Evolutionary conservation across 2,888 invertebrate species (phyloP).

Genomic region (Polydesmus complanatus): DNA sequence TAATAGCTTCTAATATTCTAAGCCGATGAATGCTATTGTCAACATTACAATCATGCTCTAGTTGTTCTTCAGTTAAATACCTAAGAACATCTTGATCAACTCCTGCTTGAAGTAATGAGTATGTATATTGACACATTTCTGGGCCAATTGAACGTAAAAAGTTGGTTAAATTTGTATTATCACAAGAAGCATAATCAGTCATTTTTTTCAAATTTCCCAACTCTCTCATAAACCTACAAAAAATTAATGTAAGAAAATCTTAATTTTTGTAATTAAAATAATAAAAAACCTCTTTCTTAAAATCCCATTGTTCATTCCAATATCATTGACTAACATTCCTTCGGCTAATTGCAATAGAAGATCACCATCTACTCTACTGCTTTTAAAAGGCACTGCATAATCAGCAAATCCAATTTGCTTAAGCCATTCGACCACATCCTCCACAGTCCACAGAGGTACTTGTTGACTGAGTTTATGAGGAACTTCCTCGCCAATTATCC

Average conservation of each 20-base stretch:
- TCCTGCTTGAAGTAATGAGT: conserved; percentile 88
- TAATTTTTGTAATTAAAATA: background rate
- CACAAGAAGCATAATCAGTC: conserved; percentile 91
- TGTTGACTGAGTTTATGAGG: conserved; percentile 96
- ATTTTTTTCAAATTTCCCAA: conserved; percentile 83
- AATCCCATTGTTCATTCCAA: conserved; percentile 85
- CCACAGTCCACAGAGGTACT: conserved; percentile 92
- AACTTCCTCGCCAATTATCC: conserved; percentile 88
- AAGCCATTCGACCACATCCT: conserved; percentile 96
- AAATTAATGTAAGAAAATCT: background rate
- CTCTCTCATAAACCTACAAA: conserved; percentile 69
- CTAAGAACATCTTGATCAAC: conserved; percentile 80
- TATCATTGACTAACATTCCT: conserved; percentile 80
- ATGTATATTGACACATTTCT: conserved; percentile 91
- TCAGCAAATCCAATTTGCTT: conserved; percentile 89
- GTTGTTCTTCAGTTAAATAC: conserved; percentile 71
- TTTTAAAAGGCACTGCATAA: conserved; percentile 67
- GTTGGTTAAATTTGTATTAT: conserved; percentile 74
- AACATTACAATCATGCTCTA: conserved; percentile 79
- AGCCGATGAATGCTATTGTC: conserved; percentile 86
- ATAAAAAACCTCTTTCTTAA: conserved; percentile 57
- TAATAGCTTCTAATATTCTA: conserved; percentile 75
- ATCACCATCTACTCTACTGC: conserved; percentile 93
- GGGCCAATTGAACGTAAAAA: conserved; percentile 70
- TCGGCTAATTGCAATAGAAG: conserved; percentile 80